These are phyloP conservation scores for Mylabris phalerata DNA, from an alignment of 1,140 invertebrate genomes.

Conservation along the genomic window DNA sequence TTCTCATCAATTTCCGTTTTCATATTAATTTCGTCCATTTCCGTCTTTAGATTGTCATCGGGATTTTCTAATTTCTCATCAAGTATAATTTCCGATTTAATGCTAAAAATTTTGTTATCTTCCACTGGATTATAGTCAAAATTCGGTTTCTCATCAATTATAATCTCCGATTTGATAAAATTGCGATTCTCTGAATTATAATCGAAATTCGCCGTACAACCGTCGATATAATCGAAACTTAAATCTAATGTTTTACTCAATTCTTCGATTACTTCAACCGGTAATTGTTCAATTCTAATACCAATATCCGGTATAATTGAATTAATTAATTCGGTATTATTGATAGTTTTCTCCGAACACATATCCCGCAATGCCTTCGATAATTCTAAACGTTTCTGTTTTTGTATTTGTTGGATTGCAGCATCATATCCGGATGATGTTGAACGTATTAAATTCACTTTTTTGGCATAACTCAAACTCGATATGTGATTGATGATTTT, in stretches of 20 bases:
- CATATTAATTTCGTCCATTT: too few relatives aligned
- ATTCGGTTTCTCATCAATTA: too few relatives aligned
- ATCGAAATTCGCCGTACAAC: slow-evolving; percentile 3
- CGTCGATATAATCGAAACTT: slow-evolving; percentile 15
- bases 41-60: too few relatives aligned
- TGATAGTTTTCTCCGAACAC: slow-evolving; percentile 12
- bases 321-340: slow-evolving; percentile 25
- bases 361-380: slow-evolving; percentile 31
- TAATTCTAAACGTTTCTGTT: slow-evolving; percentile 33
- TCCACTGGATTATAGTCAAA: too few relatives aligned
- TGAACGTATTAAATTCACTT: slow-evolving; percentile 31
- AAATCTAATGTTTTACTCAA: slow-evolving; percentile 27
- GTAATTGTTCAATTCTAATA: slow-evolving; percentile 34
- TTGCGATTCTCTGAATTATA: neutral
- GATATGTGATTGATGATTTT: slow-evolving; percentile 35
- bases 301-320: slow-evolving; percentile 36
- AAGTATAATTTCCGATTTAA: too few relatives aligned
- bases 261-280: slow-evolving; percentile 31
- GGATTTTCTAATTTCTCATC: too few relatives aligned
- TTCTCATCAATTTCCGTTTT: too few relatives aligned
- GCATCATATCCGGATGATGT: slow-evolving; percentile 28
- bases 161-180: too few relatives aligned
- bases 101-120: too few relatives aligned
- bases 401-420: slow-evolving; percentile 31
- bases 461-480: slow-evolving; percentile 31